Conservation (phyloP, 2,888 invertebrate species). For the Hololepta plana region DNA sequence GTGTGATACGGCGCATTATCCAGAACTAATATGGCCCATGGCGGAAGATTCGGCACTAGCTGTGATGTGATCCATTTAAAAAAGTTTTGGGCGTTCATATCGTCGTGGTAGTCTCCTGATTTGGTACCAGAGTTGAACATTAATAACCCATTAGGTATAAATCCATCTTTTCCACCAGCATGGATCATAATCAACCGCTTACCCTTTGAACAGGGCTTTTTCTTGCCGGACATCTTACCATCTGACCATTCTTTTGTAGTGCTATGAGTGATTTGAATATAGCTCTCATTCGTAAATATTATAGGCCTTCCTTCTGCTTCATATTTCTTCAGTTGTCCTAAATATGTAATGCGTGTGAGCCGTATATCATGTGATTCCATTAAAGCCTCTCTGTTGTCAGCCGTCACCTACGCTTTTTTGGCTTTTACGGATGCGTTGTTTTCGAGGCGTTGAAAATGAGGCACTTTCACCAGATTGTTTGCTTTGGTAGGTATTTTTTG, state of each 20-base stretch:
- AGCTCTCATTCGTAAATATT: slow-evolving; percentile 7
- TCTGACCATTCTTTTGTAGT: too few relatives aligned
- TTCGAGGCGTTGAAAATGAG: too few relatives aligned
- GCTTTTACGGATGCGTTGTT: too few relatives aligned
- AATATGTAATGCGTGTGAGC: slow-evolving; percentile 5
- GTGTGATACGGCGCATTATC: slow-evolving; percentile 15
- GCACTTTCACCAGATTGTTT: too few relatives aligned
- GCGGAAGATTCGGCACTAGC: slow-evolving; percentile 14
- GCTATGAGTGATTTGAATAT: too few relatives aligned
- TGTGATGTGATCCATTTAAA: slow-evolving; percentile 13
- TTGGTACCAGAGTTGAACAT: slow-evolving; percentile 9
- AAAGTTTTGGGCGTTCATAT: slow-evolving; percentile 15
- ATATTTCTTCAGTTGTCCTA: slow-evolving; percentile 5
- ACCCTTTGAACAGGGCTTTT: slow-evolving; percentile 11
- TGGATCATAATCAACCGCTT: slow-evolving; percentile 10
- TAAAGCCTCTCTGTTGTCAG: slow-evolving; percentile 6
- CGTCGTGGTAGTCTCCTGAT: slow-evolving; percentile 14
- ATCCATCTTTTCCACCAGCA: slow-evolving; percentile 7
- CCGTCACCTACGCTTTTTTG: too few relatives aligned
- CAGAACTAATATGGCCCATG: slow-evolving; percentile 10
- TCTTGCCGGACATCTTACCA: too few relatives aligned
- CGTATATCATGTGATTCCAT: slow-evolving; percentile 7
- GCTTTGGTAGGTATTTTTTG: too few relatives aligned
- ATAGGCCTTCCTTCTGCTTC: slow-evolving; percentile 3
- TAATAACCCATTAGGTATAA: slow-evolving; percentile 5